These are phyloP conservation scores for Mustela lutreola DNA, from an alignment of 2,113 vertebrate species.

Conservation along the genomic window DNA sequence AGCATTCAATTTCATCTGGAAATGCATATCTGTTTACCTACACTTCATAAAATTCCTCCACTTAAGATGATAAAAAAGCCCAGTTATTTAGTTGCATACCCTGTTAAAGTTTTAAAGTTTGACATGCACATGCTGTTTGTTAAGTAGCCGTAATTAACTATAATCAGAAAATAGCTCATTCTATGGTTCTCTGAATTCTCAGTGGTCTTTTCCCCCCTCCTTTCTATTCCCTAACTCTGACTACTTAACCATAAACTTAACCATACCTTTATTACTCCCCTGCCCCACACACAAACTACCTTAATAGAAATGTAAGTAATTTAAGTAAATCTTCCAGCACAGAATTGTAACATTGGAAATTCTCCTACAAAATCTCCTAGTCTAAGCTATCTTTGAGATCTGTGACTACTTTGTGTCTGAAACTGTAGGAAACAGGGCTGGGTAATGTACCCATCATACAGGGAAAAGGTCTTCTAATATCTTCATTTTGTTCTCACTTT, in stretches of 20 bases:
- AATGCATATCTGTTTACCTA: background rate
- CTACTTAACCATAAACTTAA: background rate
- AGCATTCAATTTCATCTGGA: background rate
- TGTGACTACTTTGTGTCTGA: background rate
- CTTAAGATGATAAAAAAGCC: conserved; percentile 57
- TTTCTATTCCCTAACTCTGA: background rate
- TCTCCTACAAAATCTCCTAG: background rate
- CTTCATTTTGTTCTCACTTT: background rate
- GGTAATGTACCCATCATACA: background rate
- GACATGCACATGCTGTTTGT: conserved; percentile 61
- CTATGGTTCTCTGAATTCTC: conserved; percentile 69
- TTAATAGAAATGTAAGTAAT: background rate
- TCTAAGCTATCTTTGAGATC: background rate
- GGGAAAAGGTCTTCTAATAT: background rate
- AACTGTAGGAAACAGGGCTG: background rate
- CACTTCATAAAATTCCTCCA: conserved; percentile 52
- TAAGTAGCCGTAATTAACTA: conserved; percentile 75
- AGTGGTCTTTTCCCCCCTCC: background rate
- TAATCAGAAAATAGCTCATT: conserved; percentile 81
- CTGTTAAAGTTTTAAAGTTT: conserved; percentile 70
- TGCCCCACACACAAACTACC: background rate
- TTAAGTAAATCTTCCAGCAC: background rate
- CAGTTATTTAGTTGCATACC: conserved; percentile 76
- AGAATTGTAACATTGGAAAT: background rate
- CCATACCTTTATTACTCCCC: background rate